Evolutionary conservation across 2,797 vertebrate genomes (phyloP), one percentile per base, ranked within the genome.

Genomic region (Champsocephalus gunnari): DNA sequence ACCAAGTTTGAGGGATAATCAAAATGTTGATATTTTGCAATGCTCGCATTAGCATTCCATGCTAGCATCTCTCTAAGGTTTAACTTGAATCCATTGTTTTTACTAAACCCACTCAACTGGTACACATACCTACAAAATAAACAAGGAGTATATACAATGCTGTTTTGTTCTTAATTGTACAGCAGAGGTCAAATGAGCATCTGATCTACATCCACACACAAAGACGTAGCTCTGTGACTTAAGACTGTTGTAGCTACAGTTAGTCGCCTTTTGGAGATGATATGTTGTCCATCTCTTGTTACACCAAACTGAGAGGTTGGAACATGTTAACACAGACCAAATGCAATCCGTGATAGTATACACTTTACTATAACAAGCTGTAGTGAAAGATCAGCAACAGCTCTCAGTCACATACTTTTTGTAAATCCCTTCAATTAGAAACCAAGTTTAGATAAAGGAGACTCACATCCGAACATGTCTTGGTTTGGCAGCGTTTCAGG

Each of bases 401-500:
- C 59, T 51, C 44, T 50, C 21, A 24, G 53, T 61, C 56, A 62
- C n/a, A 63, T 44, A 67, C 0, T 61, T 16, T 69, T 53, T 54
- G 34, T 72, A 50, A 66, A 50, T 34, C 19, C 24, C 21, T 69
- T 72, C 45, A 51, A 19, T 69, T 7, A 2, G 53, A 69, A 62
- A 73, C n/a, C 53, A 68, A 61, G 38, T 69, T 82, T 43, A 19
- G 47, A 68, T 59, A 67, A 66, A 62, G 68, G 48, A 66, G 59
- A 65, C 70, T 79, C 64, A 5, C 60, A 69, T 73, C 66, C 34
- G 10, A 61, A 45, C 75, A 70, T 44, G 72, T 73, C 64, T 79
- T 24, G 53, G 21, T 51, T 60, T 81, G 71, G 81, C 68, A 78
- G 32, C 44, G 2, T 66, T 73, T 73, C 59, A 55, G 75, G 0